Base-by-base conservation (phyloP, 2,113 vertebrate species). In the Podarcis raffonei region DNA sequence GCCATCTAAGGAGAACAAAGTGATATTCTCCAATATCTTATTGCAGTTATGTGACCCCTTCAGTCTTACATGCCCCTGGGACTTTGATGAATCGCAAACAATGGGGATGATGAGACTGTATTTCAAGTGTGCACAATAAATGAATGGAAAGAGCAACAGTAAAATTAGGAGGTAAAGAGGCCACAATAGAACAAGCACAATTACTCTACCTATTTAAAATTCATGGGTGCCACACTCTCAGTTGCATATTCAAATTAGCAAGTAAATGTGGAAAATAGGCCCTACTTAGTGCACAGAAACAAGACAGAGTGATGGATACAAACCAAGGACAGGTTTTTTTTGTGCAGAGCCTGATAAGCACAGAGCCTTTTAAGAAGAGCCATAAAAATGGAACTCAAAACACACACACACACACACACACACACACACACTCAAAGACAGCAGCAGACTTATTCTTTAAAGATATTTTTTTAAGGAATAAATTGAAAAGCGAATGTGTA, bases 401-500 rank as follows among this genome's bases (percentile, higher is more conserved):
- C 32, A 25, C 74, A 62, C 20, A 72, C 53, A 89, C 82, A 48
- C 42, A 48, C 68, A 75, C 83, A 87, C 65, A 86, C 16, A 0
- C 82, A 1, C 37, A 37, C 37, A 37, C 3, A 37, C 37, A 37
- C 37, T n/a, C n/a, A n/a, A n/a, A n/a, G 0, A 89, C 84, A 76
- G 81, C 83, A 76, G 80, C 76, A 81, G 80, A 53, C 32, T 93
- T 89, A 89, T 86, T 62, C 89, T 65, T 81, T 81, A 18, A 74
- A 72, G 65, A 89, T 32, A 65, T 4, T 1, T 89, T 84, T 71
- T 92, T 72, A 84, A 87, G 81, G 78, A 92, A 91, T 91, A 89
- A 86, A 93, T 68, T 91, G 87, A 93, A 87, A 89, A 65, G 83
- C 85, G 83, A 89, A n/a, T 30, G 78, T 94, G 88, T 39, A 90